phyloP scores from a whole-genome alignment of 2,888 invertebrate genomes.

The Apoda limacodes region DNA sequence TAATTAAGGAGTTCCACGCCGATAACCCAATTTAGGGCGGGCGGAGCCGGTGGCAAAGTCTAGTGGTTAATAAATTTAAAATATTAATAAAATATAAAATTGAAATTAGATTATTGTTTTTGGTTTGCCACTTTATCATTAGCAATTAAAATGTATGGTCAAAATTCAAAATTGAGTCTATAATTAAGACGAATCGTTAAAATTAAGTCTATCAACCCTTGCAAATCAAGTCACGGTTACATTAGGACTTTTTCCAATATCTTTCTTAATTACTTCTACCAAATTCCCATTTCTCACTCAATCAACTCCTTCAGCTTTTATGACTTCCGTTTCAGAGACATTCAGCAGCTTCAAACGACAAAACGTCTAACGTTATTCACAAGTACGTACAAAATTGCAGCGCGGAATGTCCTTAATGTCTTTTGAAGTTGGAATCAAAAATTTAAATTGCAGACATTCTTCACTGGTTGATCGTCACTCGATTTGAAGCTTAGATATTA shows the following conservation, averaged over 20 bases:
- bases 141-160: conserved; percentile 35
- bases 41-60: too few relatives aligned
- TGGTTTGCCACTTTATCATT: too few relatives aligned
- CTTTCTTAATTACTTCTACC: conserved; percentile 33
- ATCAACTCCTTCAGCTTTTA: conserved; percentile 42
- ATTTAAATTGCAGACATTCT: conserved; percentile 56
- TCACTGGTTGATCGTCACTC: conserved; percentile 40
- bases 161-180: conserved; percentile 25
- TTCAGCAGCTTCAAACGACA: conserved; percentile 33
- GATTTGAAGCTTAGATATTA: conserved; percentile 38
- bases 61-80: too few relatives aligned
- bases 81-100: too few relatives aligned
- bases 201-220: conserved; percentile 26
- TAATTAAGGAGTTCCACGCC: too few relatives aligned
- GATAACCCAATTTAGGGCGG: too few relatives aligned
- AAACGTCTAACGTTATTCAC: conserved; percentile 42
- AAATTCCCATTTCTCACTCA: conserved; percentile 40
- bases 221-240: conserved; percentile 24
- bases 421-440: conserved; percentile 46
- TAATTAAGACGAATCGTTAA: conserved; percentile 24
- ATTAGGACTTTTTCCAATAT: conserved; percentile 53
- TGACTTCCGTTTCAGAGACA: conserved; percentile 32
- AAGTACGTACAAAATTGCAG: conserved; percentile 37
- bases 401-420: conserved; percentile 34
- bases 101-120: too few relatives aligned